A percentile compares a stretch with the other conserved stretches of the same genome.
These are phyloP conservation scores for Leptogaster cylindrica DNA, from an alignment of 2,888 invertebrate genomes.

Conservation along the genomic window DNA sequence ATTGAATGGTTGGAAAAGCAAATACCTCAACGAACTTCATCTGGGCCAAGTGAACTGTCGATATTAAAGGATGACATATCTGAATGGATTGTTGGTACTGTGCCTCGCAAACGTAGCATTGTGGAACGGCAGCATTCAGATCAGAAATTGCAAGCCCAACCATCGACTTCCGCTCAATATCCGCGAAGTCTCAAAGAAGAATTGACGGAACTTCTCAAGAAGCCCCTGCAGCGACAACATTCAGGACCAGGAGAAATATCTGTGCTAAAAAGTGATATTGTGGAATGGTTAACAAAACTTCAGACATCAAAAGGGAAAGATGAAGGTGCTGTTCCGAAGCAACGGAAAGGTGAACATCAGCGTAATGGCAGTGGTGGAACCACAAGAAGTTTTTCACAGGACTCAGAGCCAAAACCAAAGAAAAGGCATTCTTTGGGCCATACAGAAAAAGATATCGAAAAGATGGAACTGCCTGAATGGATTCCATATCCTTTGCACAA, in stretches of 20 bases:
- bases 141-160: constrained; percentile 9
- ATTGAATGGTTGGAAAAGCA: constrained; percentile 59
- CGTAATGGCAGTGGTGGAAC: constrained; percentile 59
- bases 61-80: constrained; percentile 60
- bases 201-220: constrained; percentile 59
- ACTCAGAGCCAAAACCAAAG: constrained; percentile 55
- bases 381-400: constrained; percentile 57
- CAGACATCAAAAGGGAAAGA: constrained; percentile 52
- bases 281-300: constrained; percentile 61
- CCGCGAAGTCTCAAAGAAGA: constrained; percentile 58
- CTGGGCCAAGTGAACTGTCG: constrained; percentile 61
- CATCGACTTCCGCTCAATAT: constrained; percentile 47
- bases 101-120: constrained; percentile 57
- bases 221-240: constrained; percentile 60
- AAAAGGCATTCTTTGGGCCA: constrained; percentile 61
- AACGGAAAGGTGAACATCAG: constrained; percentile 54
- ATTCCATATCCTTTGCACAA: constrained; percentile 60
- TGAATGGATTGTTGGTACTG: constrained; percentile 59
- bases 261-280: constrained; percentile 59
- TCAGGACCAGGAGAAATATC: constrained; percentile 61
- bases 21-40: constrained; percentile 59
- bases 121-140: constrained; percentile 49
- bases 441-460: constrained; percentile 55
- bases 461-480: constrained; percentile 58
- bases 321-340: constrained; percentile 49